These are phyloP conservation scores for Romanogobio albipinnatus DNA, from an alignment of 2,113 vertebrate species.

Conservation along the genomic window DNA sequence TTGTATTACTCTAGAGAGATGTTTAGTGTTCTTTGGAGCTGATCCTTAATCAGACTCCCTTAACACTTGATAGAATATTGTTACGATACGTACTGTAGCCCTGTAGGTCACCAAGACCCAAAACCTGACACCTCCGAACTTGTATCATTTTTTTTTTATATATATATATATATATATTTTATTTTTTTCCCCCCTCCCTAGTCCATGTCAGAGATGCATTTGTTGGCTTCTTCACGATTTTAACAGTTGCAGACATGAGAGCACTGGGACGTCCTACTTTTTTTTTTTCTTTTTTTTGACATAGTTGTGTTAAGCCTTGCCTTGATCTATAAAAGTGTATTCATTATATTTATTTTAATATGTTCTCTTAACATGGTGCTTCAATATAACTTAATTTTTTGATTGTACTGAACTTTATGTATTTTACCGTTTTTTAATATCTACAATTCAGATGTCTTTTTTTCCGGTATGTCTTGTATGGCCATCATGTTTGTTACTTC, in stretches of 20 bases:
- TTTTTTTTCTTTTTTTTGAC: constrained; percentile 30
- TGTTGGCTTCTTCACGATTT: neutral
- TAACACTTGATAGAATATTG: neutral
- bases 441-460: constrained; percentile 21
- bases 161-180: neutral
- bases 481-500: constrained; percentile 46
- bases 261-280: constrained; percentile 2
- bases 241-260: constrained; percentile 23
- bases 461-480: constrained; percentile 39
- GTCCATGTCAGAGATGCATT: constrained; percentile 22
- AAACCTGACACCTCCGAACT: constrained; percentile 15
- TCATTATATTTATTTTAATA: constrained; percentile 82
- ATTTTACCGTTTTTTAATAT: constrained; percentile 64
- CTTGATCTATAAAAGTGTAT: constrained; percentile 60
- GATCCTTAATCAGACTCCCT: constrained; percentile 30
- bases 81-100: constrained; percentile 28
- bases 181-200: neutral
- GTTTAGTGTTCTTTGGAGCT: constrained; percentile 13
- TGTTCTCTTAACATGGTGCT: constrained; percentile 81
- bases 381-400: constrained; percentile 74
- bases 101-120: constrained; percentile 13
- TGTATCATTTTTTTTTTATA: neutral
- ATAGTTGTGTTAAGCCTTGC: constrained; percentile 46
- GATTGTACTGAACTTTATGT: constrained; percentile 68
- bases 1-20: neutral